Evolutionary conservation across 1,140 invertebrate genomes (phyloP).

Genomic region (Drosophila neocordata): DNA sequence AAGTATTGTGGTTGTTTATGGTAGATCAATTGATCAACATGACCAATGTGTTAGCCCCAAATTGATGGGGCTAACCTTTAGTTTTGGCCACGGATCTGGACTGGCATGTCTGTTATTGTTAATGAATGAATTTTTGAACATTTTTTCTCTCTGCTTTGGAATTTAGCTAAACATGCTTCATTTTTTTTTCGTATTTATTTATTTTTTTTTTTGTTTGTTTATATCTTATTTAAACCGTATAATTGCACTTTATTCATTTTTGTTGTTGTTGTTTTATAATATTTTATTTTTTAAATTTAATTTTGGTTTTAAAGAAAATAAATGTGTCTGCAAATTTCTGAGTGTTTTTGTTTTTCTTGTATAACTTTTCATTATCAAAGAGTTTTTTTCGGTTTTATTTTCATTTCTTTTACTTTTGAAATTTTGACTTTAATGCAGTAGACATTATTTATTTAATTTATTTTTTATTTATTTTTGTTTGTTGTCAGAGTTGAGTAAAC

Average conservation of each 20-base stretch:
- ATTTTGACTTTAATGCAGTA: slow-evolving; percentile 52
- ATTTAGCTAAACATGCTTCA: slow-evolving; percentile 64
- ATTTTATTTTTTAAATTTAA: slow-evolving; percentile 44
- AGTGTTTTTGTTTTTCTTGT: slow-evolving; percentile 41
- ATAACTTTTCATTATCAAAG: slow-evolving; percentile 64
- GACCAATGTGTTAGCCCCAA: neutral
- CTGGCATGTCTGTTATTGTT: neutral
- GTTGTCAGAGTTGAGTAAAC: slow-evolving; percentile 55
- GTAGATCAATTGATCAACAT: neutral
- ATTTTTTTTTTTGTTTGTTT: slow-evolving; percentile 43
- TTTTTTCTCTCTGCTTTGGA: slow-evolving; percentile 19
- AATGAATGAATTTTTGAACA: slow-evolving; percentile 12
- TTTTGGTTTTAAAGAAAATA: slow-evolving; percentile 68
- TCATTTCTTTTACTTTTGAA: slow-evolving; percentile 34
- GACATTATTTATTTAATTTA: no score
- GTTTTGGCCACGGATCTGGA: neutral
- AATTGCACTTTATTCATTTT: slow-evolving; percentile 73
- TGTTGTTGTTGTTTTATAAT: slow-evolving; percentile 59
- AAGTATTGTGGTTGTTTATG: slow-evolving; percentile 14
- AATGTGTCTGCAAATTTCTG: slow-evolving; percentile 39
- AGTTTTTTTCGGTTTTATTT: slow-evolving; percentile 22
- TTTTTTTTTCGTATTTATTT: no score
- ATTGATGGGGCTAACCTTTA: no score
- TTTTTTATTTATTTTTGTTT: slow-evolving; percentile 39
- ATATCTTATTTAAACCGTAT: slow-evolving; percentile 77